Conservation (phyloP, 92 coral and sea anemone species). For the Hydrozoanthus gracilis region DNA sequence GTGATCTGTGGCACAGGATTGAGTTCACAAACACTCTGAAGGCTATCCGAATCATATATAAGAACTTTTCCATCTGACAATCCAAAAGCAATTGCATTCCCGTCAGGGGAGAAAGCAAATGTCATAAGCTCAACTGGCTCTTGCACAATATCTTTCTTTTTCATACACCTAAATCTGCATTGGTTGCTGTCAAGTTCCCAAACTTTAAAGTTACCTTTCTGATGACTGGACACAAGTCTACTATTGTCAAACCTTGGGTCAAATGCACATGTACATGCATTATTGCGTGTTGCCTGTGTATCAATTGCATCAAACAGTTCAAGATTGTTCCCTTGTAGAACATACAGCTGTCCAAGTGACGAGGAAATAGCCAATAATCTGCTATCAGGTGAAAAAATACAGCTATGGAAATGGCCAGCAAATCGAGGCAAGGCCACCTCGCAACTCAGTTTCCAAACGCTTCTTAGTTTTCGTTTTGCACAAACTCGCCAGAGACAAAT, state of each 20-base stretch:
- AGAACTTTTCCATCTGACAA: constrained; percentile 69
- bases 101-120: constrained; percentile 76
- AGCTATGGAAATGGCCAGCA: constrained; percentile 73
- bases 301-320: constrained; percentile 63
- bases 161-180: constrained; percentile 43
- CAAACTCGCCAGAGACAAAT: constrained; percentile 80
- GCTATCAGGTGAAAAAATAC: constrained; percentile 84
- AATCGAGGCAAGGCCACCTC: constrained; percentile 72
- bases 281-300: constrained; percentile 42
- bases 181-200: constrained; percentile 62
- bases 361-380: constrained; percentile 76
- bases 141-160: constrained; percentile 54
- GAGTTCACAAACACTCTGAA: constrained; percentile 56
- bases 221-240: constrained; percentile 64
- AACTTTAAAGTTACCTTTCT: constrained; percentile 68
- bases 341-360: constrained; percentile 72
- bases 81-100: constrained; percentile 77
- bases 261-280: constrained; percentile 71
- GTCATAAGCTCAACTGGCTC: constrained; percentile 53
- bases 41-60: constrained; percentile 63
- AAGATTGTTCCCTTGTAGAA: constrained; percentile 67
- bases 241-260: constrained; percentile 61
- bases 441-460: constrained; percentile 70
- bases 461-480: constrained; percentile 57
- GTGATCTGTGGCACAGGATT: not conserved